Base-by-base conservation (phyloP, 1,140 invertebrate genomes). In the Yoshiicerus persimilis region DNA sequence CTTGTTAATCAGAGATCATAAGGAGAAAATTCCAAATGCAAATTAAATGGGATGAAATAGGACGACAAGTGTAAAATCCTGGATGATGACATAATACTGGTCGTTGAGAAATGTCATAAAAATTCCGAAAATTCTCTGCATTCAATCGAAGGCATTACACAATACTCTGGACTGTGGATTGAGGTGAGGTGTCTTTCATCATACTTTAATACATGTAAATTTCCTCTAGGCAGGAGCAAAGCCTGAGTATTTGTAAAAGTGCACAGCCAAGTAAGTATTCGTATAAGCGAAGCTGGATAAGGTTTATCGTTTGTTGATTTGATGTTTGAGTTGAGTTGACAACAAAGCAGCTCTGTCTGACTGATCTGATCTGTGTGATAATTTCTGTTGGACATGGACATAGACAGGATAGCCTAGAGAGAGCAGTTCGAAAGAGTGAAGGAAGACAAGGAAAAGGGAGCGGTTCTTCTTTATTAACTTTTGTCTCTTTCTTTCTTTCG, bases 401-500 rank as follows among this genome's bases (percentile, higher is more conserved):
- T 16, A 56, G 47, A 56, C 47, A 56, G 47, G 47, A 56, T 4
- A 56, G 47, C 47, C 47, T 4, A 16, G 47, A 16, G 47, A 56
- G 47, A 56, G 20, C 16, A 56, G 41, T 41, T 41, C 8, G 8
- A 23, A 23, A n/a, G 23, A 27, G 13, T 70, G 23, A 25, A 70
- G 64, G 64, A 70, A 56, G 47, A 70, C 64, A 70, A 13, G 10
- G 2, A 41, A 25, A 25, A 9, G 64, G 64, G 64, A 70, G 64
- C 64, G 64, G 64, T 70, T n/a, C 47, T 70, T 70, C 64, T 70
- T 70, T 70, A 70, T 70, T 70, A 70, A 70, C 64, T 70, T 70
- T 70, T 70, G 27, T 70, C 27, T 70, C 27, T 70, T 70, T 25
- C 64, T 70, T n/a, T 2, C 47, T 56, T 2, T 39, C 38, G 38